Base-by-base conservation (phyloP, 2,797 vertebrate genomes). In the Fistularia commersonii region DNA sequence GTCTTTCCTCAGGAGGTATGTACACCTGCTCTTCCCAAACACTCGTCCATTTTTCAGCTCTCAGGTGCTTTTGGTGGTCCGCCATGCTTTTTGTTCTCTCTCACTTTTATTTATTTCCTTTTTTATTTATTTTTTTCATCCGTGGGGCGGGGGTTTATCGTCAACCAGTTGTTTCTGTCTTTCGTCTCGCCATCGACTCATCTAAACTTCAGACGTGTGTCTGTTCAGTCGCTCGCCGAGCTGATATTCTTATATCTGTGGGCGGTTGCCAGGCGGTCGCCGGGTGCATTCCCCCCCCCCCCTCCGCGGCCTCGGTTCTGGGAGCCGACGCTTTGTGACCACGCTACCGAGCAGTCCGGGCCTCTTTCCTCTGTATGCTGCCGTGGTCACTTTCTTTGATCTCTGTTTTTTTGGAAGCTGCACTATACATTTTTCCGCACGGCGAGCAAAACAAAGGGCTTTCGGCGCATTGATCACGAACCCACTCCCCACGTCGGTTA, bases 1-100 rank as follows among this genome's bases (percentile, higher is more conserved):
- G 90, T 94, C 92, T 95, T 94, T 95, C 92, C 92, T 91, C 94
- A 98, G 96, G 96, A 98, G 96, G 96, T 98, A 98, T 88, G 96
- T 98, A 96, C 82, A 91, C 90, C 90, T 89, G 84, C 81, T 83
- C 81, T 91, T 90, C 78, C 83, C 74, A 76, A 83, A 83, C 11
- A 84, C 85, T 90, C 88, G 91, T 90, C 85, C 74, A 85, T 89
- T 73, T 88, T 89, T 90, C 89, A 74, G 85, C 90, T 88, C 81
- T 86, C 80, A 69, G 91, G 88, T 89, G 88, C 91, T 91, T 91
- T 84, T 78, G 88, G 89, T 91, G 89, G 89, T 93, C 89, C 72
- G 83, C 69, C 84, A 86, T 89, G 85, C 87, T 88, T 43, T 86
- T 80, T 52, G 77, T 87, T 81, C 61, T 77, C 60, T 72, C 80